Conservation (phyloP, 2,113 vertebrate genomes). For the Aramus guarauna region DNA sequence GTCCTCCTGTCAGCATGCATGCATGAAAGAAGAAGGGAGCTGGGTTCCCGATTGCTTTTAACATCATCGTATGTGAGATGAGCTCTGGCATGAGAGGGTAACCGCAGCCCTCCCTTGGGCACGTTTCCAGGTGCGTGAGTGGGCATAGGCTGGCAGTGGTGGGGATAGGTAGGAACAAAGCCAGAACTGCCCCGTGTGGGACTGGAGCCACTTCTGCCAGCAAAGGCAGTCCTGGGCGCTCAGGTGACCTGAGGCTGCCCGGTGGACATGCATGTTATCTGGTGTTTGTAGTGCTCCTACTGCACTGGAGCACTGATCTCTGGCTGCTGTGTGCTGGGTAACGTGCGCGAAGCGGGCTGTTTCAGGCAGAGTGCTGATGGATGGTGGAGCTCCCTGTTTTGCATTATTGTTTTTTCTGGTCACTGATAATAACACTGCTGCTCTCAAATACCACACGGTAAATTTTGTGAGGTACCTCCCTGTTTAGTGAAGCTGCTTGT, state of each 20-base stretch:
- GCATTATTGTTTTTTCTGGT: neutral
- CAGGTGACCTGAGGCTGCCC: too few species aligned
- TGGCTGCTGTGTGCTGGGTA: accelerated
- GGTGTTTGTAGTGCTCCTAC: neutral
- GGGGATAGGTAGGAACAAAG: neutral
- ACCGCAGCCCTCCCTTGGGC: too few species aligned
- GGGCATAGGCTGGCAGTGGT: neutral
- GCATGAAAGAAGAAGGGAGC: neutral
- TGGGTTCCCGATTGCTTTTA: neutral
- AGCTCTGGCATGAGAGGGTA: neutral
- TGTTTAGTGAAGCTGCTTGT: neutral
- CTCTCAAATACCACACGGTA: neutral
- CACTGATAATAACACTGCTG: neutral
- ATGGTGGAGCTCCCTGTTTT: neutral
- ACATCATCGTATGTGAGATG: too few species aligned
- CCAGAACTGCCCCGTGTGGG: accelerated
- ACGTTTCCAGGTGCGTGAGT: accelerated
- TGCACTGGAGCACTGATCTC: accelerated
- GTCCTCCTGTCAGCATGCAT: neutral
- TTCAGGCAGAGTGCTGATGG: too few species aligned
- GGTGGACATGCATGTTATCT: accelerated
- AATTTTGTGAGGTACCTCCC: neutral
- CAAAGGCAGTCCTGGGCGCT: accelerated
- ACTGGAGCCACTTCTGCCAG: neutral
- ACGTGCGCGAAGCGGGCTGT: accelerated